Evolutionary conservation across 2,888 invertebrate genomes (phyloP), one percentile per base, ranked within the genome.

Genomic region (Drosophila kuntzei): DNA sequence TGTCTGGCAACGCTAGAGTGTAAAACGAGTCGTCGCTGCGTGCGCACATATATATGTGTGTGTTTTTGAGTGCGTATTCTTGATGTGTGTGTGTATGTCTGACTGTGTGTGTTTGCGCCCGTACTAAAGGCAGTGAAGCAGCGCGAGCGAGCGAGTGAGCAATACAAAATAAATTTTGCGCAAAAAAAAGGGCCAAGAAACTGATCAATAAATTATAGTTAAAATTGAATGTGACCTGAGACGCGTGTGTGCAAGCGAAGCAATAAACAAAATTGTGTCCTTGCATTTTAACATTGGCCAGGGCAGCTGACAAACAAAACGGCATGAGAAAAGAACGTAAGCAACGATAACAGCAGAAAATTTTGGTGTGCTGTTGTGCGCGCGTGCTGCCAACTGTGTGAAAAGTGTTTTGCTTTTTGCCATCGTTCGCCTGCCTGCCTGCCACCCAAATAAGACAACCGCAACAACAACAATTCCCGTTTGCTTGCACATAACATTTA

Each of bases 131-230:
- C 79, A 76, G 77, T 77, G 18, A 61, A 67, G 63, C 37, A 76
- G 80, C 76, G 76, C 80, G 86, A 87, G 87, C 76, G 81, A 81
- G 80, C 80, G 85, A 81, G 80, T 64, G 68, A 86, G 87, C 87
- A 84, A 84, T 81, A 87, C 80, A 76, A 70, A 72, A 85, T 87
- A 77, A 72, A 60, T 87, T 87, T 82, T 87, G 86, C 82, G 82
- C 88, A 82, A 85, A 87, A 85, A 87, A 87, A 81, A 62, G 67
- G 65, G 44, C 57, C 54, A 57, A 78, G 43, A 78, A 79, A 47
- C 61, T 87, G 84, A 80, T 83, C 87, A 81, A 81, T 86, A 86
- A 85, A 85, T 69, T 69, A 41, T 58, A 62, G 62, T 67, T 71
- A 55, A 62, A 57, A 47, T 60, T 68, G 27, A 68, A 54, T 77